phyloP scores from a whole-genome alignment of 2,888 invertebrate genomes.

The Megastigmus dorsalis region DNA sequence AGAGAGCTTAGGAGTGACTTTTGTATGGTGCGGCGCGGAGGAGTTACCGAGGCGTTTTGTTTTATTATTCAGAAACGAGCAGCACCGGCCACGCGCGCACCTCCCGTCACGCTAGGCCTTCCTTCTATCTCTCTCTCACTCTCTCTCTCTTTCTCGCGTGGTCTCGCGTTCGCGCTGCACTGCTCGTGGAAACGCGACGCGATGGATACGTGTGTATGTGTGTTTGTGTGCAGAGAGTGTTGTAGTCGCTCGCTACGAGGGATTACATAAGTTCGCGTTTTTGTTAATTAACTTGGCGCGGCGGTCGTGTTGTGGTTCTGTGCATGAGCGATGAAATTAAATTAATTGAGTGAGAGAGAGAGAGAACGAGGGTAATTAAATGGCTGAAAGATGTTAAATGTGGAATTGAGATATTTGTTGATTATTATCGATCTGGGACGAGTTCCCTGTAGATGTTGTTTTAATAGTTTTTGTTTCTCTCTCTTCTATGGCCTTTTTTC shows the following conservation, averaged over 20 bases:
- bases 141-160: not conserved
- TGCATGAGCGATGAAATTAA: constrained; percentile 31
- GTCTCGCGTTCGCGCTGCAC: not conserved
- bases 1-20: constrained; percentile 32
- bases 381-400: constrained; percentile 6
- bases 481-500: too few relatives aligned
- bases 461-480: too few relatives aligned
- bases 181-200: not conserved
- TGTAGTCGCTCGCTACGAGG: not conserved
- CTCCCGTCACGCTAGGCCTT: constrained; percentile 22
- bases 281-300: constrained; percentile 34
- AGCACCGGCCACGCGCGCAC: too few relatives aligned
- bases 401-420: not conserved
- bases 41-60: constrained; percentile 1
- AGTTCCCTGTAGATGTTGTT: too few relatives aligned
- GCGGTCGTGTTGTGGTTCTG: constrained; percentile 15
- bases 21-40: not conserved
- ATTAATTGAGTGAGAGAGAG: constrained; percentile 32
- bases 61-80: constrained; percentile 51
- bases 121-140: not conserved
- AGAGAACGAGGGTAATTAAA: constrained; percentile 21
- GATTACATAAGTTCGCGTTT: constrained; percentile 11
- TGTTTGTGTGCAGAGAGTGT: not conserved
- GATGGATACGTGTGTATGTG: not conserved
- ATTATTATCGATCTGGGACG: constrained; percentile 22